Conservation (phyloP, 2,797 vertebrate genomes). For the Muscicapa striata region DNA sequence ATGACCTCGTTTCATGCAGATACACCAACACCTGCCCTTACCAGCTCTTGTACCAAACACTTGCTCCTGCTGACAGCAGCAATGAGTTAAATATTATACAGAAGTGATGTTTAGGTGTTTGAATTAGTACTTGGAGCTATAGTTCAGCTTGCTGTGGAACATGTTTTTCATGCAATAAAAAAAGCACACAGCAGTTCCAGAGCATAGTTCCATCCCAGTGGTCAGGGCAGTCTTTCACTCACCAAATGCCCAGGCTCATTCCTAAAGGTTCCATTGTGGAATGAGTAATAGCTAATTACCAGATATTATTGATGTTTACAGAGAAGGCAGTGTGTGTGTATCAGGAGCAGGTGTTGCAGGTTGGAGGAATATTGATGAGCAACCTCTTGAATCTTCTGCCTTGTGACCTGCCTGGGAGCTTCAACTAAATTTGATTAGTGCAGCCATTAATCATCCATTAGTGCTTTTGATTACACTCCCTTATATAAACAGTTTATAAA, state of each 20-base stretch:
- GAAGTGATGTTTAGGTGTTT: neutral
- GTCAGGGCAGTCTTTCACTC: neutral
- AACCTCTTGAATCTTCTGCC: neutral
- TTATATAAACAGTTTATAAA: neutral
- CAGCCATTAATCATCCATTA: neutral
- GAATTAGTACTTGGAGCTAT: neutral
- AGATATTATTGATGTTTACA: neutral
- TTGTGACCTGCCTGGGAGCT: neutral
- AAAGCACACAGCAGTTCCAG: neutral
- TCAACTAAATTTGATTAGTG: neutral
- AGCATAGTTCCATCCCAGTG: neutral
- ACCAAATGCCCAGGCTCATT: neutral
- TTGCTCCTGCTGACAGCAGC: neutral
- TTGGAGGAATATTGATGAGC: neutral
- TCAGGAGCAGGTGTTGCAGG: neutral
- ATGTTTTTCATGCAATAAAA: neutral
- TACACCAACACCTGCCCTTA: neutral
- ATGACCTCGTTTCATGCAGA: neutral
- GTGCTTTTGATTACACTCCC: neutral
- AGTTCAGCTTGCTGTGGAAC: neutral
- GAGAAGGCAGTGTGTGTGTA: neutral
- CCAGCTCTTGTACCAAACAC: neutral
- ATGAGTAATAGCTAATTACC: conserved; percentile 9
- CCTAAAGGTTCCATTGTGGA: neutral
- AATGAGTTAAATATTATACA: neutral